Evolutionary conservation across 2,113 vertebrate genomes (phyloP).

Genomic region (Myotis yumanensis): DNA sequence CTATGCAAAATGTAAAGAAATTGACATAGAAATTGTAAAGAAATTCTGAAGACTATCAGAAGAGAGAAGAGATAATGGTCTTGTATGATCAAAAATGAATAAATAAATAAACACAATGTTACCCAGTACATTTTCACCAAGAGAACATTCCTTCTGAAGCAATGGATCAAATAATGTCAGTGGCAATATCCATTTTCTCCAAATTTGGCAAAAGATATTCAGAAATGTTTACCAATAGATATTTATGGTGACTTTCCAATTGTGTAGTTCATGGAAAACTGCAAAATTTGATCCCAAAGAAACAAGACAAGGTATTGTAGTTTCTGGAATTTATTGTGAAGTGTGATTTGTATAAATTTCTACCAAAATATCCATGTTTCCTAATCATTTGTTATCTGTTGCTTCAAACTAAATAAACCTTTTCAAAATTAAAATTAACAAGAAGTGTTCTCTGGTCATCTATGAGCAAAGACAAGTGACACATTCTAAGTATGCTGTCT

Average conservation of each 20-base stretch:
- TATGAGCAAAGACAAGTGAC: not conserved
- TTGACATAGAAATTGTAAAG: not conserved
- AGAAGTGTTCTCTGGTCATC: not conserved
- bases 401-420: not conserved
- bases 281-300: not conserved
- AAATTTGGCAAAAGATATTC: not conserved
- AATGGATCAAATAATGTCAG: not conserved
- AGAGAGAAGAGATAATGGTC: not conserved
- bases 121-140: conserved; percentile 10
- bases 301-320: not conserved
- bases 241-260: conserved; percentile 8
- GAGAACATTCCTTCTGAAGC: not conserved
- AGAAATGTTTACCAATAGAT: conserved; percentile 14
- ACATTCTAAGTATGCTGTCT: not conserved
- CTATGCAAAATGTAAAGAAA: not conserved
- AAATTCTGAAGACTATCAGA: not conserved
- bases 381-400: not conserved
- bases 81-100: not conserved
- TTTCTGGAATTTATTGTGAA: conserved; percentile 1
- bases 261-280: not conserved
- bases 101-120: not conserved
- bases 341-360: conserved; percentile 19
- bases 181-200: not conserved
- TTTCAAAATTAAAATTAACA: conserved; percentile 46
- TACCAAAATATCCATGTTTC: not conserved